These are phyloP conservation scores for Petrocephalus zakoni DNA, from an alignment of 2,113 vertebrate genomes.

Conservation along the genomic window DNA sequence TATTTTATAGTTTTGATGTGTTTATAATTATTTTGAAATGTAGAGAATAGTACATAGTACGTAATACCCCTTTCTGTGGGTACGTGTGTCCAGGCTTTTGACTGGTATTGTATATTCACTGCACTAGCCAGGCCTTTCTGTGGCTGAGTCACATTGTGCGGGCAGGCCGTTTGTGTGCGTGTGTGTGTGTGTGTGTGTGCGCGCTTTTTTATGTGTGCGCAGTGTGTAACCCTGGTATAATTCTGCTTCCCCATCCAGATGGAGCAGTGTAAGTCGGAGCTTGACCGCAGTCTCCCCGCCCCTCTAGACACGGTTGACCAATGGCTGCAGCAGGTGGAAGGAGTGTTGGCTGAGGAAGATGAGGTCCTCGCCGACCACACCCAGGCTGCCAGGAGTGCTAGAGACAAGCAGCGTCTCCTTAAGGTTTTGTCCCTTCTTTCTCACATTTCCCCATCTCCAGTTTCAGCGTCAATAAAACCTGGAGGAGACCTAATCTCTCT, in stretches of 20 bases:
- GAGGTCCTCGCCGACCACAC: slow-evolving; percentile 48
- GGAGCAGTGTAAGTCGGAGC: slow-evolving; percentile 50
- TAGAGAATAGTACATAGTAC: neutral
- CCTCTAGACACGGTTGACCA: slow-evolving; percentile 54
- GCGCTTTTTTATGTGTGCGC: neutral
- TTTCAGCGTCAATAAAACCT: neutral
- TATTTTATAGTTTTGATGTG: neutral
- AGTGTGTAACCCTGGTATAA: neutral
- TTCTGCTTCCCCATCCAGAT: slow-evolving; percentile 51
- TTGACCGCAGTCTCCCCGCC: slow-evolving; percentile 62
- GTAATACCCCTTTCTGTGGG: neutral
- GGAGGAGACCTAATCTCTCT: neutral
- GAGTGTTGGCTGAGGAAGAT: slow-evolving; percentile 49
- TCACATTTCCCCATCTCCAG: neutral
- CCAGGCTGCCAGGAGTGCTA: slow-evolving; percentile 47
- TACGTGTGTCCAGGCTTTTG: neutral
- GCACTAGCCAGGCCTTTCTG: neutral
- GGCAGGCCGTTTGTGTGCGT: neutral
- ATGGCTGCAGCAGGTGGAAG: slow-evolving; percentile 68
- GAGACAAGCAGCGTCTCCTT: slow-evolving; percentile 55
- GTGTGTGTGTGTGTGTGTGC: neutral
- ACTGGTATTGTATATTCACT: neutral
- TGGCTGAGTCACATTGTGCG: neutral
- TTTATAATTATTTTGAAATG: neutral
- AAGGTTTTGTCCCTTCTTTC: slow-evolving; percentile 53